A percentile compares a stretch with the other conserved stretches of the same genome.
Conservation (phyloP, 2,797 vertebrate genomes). For the Hemitrygon akajei region DNA sequence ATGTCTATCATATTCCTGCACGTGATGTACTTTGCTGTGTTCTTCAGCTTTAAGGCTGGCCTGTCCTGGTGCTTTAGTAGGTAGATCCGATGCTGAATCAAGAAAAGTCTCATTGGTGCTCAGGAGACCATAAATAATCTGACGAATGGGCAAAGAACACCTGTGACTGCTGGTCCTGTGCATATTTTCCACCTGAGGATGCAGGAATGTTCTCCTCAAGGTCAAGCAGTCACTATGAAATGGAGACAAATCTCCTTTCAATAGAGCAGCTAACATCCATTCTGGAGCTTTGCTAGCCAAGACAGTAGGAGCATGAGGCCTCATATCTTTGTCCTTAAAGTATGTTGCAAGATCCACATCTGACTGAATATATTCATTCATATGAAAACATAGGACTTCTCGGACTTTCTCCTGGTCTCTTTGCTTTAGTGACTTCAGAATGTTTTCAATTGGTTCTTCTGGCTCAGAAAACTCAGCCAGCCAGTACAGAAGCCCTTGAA, state of each 20-base stretch:
- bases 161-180: conserved; percentile 67
- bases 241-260: conserved; percentile 62
- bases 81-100: neutral
- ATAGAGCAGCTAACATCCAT: conserved; percentile 60
- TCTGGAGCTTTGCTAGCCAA: conserved; percentile 53
- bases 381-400: conserved; percentile 56
- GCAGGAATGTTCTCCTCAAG: conserved; percentile 67
- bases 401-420: conserved; percentile 50
- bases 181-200: conserved; percentile 81
- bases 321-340: conserved; percentile 56
- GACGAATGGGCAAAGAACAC: conserved; percentile 66
- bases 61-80: no score
- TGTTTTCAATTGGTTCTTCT: conserved; percentile 60
- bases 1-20: conserved; percentile 77
- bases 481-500: conserved; percentile 73
- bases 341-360: conserved; percentile 63
- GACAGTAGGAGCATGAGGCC: conserved; percentile 42
- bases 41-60: neutral
- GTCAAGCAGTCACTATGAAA: conserved; percentile 67
- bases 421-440: conserved; percentile 59
- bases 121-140: conserved; percentile 72
- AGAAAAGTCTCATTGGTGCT: conserved; percentile 40
- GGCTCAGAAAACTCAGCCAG: conserved; percentile 64
- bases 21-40: conserved; percentile 40
- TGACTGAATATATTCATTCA: conserved; percentile 73